These are phyloP conservation scores for Donacobius atricapilla DNA, from an alignment of 2,113 vertebrate species.

Conservation along the genomic window DNA sequence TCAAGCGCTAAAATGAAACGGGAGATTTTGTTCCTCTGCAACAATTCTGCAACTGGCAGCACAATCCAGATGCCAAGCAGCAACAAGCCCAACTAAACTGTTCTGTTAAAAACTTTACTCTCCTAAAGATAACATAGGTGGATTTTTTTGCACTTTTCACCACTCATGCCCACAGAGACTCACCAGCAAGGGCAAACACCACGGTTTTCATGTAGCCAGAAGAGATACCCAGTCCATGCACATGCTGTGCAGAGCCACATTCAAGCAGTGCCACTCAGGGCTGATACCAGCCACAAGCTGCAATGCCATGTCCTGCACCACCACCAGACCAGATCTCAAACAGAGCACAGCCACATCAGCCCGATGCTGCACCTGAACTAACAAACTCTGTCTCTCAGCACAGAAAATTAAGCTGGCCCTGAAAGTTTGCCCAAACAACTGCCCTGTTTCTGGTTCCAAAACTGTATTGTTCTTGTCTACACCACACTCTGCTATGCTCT, in stretches of 20 bases:
- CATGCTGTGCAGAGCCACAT: fast-evolving
- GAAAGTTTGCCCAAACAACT: not conserved
- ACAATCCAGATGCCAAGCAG: not conserved
- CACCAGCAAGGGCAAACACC: not conserved
- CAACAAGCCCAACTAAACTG: not conserved
- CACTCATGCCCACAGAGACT: fast-evolving
- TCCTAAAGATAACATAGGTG: not conserved
- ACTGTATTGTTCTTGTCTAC: not conserved
- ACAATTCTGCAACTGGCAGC: not conserved
- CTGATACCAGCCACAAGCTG: not conserved
- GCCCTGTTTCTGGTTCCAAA: not conserved
- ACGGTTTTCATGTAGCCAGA: fast-evolving
- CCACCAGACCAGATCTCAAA: not conserved
- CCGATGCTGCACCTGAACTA: not conserved
- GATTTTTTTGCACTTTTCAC: not conserved
- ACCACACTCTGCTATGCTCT: not conserved
- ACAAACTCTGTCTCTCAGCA: not conserved
- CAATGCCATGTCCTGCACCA: not conserved
- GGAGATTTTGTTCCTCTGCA: not conserved
- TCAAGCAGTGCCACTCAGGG: not conserved
- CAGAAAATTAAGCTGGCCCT: not conserved
- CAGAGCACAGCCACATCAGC: not conserved
- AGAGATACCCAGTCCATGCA: not conserved
- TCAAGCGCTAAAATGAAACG: not conserved
- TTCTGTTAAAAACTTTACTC: not conserved